Conservation (phyloP, 2,113 vertebrate species). For the Mustelus asterias region DNA sequence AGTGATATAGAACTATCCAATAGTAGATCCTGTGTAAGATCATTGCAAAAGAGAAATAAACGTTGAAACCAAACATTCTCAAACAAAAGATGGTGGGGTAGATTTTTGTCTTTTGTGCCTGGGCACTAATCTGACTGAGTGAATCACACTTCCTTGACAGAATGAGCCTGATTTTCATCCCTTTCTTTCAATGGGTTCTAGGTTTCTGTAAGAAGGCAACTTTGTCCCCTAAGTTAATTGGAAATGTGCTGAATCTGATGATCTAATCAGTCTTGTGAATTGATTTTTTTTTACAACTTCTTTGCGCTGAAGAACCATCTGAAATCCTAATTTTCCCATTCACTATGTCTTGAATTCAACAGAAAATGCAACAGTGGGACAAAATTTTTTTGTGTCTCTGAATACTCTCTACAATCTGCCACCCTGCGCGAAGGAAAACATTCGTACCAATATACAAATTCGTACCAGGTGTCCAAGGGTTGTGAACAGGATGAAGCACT, state of each 20-base stretch:
- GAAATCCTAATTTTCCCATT: background rate
- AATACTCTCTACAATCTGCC: background rate
- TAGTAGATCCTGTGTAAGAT: background rate
- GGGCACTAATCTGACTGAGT: background rate
- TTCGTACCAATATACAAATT: background rate
- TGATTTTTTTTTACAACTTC: background rate
- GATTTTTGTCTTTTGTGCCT: background rate
- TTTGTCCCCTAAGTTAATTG: too few species aligned
- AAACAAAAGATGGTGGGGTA: background rate
- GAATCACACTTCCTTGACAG: too few species aligned
- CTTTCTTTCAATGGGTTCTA: background rate
- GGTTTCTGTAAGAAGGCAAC: background rate
- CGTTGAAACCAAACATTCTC: background rate
- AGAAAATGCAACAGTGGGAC: background rate
- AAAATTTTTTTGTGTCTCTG: background rate
- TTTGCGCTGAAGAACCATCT: background rate
- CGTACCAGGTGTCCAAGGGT: background rate
- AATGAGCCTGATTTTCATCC: background rate
- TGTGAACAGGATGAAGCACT: background rate
- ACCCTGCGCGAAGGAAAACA: background rate
- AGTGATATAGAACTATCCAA: background rate
- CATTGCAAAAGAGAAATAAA: background rate
- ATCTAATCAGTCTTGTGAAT: background rate
- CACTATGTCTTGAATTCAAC: background rate
- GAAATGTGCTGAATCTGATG: too few species aligned